A percentile compares a stretch with the other conserved stretches of the same genome.
Evolutionary conservation across 2,797 vertebrate genomes (phyloP).

Genomic region (Knipowitschia caucasica): DNA sequence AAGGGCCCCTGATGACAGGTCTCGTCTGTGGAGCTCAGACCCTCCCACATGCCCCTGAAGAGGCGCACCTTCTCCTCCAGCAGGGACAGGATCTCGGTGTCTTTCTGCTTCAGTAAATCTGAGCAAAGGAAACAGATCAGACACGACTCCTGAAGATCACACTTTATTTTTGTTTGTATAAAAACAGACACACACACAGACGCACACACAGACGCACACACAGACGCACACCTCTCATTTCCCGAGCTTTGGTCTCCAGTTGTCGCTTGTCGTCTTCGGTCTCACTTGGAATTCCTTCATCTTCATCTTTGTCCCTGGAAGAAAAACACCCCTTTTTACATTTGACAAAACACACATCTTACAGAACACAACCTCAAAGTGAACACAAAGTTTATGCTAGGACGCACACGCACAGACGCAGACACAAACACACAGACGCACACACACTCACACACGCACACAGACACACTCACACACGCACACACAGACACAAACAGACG

Average conservation of each 20-base stretch:
- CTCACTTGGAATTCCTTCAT: conserved; percentile 96
- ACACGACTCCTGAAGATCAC: not conserved
- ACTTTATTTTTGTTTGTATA: not conserved
- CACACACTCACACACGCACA: too few relatives aligned
- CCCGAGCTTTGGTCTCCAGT: conserved; percentile 86
- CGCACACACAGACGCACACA: too few relatives aligned
- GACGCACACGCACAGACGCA: too few relatives aligned
- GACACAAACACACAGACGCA: too few relatives aligned
- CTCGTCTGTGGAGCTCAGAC: conserved; percentile 60
- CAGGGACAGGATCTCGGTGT: conserved; percentile 87
- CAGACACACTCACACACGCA: too few relatives aligned
- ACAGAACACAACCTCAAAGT: not conserved
- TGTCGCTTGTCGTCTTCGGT: conserved; percentile 91
- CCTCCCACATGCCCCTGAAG: conserved; percentile 88
- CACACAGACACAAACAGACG: too few relatives aligned
- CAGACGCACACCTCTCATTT: conserved; percentile 91
- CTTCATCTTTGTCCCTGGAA: conserved; percentile 91
- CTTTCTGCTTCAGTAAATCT: conserved; percentile 92
- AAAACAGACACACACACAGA: too few relatives aligned
- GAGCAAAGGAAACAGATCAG: conserved; percentile 9
- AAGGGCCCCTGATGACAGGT: conserved; percentile 63
- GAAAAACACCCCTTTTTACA: not conserved
- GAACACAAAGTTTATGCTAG: conserved; percentile 1
- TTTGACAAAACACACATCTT: not conserved
- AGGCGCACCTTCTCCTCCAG: conserved; percentile 92